Conservation (phyloP, 2,888 invertebrate species). For the Melanostoma scalare region DNA sequence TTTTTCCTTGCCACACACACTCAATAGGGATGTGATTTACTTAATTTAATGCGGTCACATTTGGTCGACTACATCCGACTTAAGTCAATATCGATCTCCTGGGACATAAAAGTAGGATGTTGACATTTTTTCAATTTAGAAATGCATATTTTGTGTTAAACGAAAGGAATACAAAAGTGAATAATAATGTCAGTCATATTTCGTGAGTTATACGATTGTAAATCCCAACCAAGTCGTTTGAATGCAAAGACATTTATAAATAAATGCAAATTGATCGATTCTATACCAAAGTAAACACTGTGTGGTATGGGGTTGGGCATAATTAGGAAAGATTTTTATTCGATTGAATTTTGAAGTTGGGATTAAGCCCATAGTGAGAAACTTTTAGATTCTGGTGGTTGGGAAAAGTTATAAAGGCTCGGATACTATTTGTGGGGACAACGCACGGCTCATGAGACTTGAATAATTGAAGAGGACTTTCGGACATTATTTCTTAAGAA, state of each 20-base stretch:
- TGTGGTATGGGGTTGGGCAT: no score
- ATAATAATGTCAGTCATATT: constrained; percentile 50
- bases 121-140: constrained; percentile 77
- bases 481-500: no score
- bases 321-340: no score
- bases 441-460: no score
- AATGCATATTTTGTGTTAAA: constrained; percentile 69
- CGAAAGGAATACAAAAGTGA: constrained; percentile 17
- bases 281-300: no score
- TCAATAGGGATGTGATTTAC: constrained; percentile 76
- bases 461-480: no score
- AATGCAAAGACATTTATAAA: neutral
- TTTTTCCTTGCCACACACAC: constrained; percentile 51
- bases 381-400: no score
- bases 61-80: constrained; percentile 82
- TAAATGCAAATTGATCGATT: constrained; percentile 6
- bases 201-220: constrained; percentile 35
- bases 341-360: no score
- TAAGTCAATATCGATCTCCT: constrained; percentile 82
- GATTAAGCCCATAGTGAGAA: no score
- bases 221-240: constrained; percentile 22
- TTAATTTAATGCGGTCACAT: constrained; percentile 81
- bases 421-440: no score
- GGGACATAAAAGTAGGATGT: constrained; percentile 81
- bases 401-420: no score